Conservation (phyloP, 2,113 vertebrate genomes). For the Taxidea taxus region DNA sequence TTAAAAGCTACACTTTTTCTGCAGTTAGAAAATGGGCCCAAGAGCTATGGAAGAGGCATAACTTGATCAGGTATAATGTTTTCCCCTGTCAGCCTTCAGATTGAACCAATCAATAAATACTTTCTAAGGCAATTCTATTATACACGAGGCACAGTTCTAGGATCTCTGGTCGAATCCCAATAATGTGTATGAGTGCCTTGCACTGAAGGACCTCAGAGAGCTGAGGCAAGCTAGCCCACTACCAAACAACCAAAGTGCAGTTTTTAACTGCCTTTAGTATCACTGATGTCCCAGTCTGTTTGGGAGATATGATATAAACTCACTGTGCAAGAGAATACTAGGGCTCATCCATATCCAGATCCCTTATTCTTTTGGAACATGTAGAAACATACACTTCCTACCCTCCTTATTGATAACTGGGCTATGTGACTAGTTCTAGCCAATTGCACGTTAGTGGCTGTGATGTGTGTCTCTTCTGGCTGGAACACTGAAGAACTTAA, state of each 20-base stretch:
- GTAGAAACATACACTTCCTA: not conserved
- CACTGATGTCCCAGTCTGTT: not conserved
- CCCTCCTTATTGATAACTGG: not conserved
- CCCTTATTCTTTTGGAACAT: not conserved
- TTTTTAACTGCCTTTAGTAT: not conserved
- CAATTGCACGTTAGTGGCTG: not conserved
- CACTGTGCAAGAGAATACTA: not conserved
- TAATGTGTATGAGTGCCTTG: not conserved
- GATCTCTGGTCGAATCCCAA: not conserved
- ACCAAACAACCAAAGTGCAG: not conserved
- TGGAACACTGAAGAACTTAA: not conserved
- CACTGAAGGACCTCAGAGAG: not conserved
- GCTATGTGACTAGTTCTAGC: not conserved
- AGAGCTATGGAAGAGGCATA: not conserved
- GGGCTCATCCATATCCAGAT: not conserved
- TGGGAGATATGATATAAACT: not conserved
- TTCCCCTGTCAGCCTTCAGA: not conserved
- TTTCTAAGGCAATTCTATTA: not conserved
- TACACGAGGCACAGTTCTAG: not conserved
- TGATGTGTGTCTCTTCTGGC: not conserved
- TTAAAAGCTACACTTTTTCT: not conserved
- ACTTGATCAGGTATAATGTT: not conserved
- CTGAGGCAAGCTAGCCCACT: not conserved
- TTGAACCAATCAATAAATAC: not conserved
- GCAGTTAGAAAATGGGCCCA: not conserved